Conservation (phyloP, 2,888 invertebrate genomes). For the Odontocolon sp. region DNA sequence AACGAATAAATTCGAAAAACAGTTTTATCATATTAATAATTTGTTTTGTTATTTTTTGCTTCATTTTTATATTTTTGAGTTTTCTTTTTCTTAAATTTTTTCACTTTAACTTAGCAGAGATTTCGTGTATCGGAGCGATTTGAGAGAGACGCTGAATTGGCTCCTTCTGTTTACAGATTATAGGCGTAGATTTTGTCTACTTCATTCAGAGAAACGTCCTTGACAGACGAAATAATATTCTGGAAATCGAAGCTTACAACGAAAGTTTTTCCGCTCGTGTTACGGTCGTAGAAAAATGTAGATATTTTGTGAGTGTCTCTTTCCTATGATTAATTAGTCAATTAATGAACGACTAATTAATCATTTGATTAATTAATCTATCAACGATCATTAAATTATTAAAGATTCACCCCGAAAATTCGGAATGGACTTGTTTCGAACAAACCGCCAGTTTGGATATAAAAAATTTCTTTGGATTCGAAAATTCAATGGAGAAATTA, state of each 20-base stretch:
- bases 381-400: not conserved
- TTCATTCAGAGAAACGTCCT: constrained; percentile 95
- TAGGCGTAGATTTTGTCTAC: constrained; percentile 94
- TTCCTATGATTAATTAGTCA: not conserved
- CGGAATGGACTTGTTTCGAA: constrained; percentile 98
- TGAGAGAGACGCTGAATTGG: not conserved
- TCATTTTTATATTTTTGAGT: too few relatives aligned
- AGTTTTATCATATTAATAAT: too few relatives aligned
- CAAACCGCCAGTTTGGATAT: constrained; percentile 95
- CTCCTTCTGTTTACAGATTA: constrained; percentile 84
- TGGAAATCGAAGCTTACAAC: constrained; percentile 95
- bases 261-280: constrained; percentile 94
- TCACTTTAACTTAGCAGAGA: too few relatives aligned
- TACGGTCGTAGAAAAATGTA: constrained; percentile 93
- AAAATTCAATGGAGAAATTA: constrained; percentile 96
- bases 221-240: constrained; percentile 88
- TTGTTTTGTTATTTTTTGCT: too few relatives aligned
- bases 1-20: too few relatives aligned
- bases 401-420: constrained; percentile 95
- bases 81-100: too few relatives aligned
- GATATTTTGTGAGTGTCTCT: constrained; percentile 88
- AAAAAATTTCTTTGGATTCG: constrained; percentile 97
- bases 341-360: not conserved
- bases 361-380: not conserved
- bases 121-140: too few relatives aligned